Evolutionary conservation across 2,888 invertebrate genomes (phyloP), one percentile per base, ranked within the genome.

Genomic region (Trissolcus japonicus): DNA sequence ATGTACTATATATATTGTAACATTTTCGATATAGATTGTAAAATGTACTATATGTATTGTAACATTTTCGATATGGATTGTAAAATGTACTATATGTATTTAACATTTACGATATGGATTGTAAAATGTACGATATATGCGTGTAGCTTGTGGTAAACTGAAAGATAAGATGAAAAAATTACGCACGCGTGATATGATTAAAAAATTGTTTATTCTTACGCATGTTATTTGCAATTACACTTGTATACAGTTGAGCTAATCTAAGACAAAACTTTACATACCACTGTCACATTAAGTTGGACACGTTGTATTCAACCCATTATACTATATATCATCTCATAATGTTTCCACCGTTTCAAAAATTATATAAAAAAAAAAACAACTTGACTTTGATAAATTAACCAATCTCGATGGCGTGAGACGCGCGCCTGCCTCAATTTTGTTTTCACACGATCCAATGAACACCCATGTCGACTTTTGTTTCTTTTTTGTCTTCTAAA

Each of bases 261-360:
- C 72, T 78, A 78, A 66, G 48, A 78, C 59, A 66, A 57, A 65
- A 75, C 53, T 76, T 73, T 76, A 72, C 72, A 78, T 61, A 46
- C 14, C 16, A 16, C 16, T 16, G n/a, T n/a, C 29, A n/a, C 7
- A 54, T 54, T 35, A 35, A 35, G 35, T 1, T 11, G 35, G 35
- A 11, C 35, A 46, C 6, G 46, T 46, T 46, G 14, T 16, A 46
- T 46, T 46, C 46, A n/a, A 46, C 16, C 46, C 46, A 16, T 46
- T 46, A 9, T 46, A 46, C 7, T 46, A 6, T 46, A 14, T 16
- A 14, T 11, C 46, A 16, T 16, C 16, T 16, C 46, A 16, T 16
- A 46, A 46, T 16, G 46, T 46, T 46, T 46, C 6, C 43, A 46
- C 46, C 35, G 35, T 48, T n/a, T n/a, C 1, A 6, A n/a, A 14